Evolutionary conservation across 2,888 invertebrate genomes (phyloP).

Genomic region (Rotaria magnacalcarata): DNA sequence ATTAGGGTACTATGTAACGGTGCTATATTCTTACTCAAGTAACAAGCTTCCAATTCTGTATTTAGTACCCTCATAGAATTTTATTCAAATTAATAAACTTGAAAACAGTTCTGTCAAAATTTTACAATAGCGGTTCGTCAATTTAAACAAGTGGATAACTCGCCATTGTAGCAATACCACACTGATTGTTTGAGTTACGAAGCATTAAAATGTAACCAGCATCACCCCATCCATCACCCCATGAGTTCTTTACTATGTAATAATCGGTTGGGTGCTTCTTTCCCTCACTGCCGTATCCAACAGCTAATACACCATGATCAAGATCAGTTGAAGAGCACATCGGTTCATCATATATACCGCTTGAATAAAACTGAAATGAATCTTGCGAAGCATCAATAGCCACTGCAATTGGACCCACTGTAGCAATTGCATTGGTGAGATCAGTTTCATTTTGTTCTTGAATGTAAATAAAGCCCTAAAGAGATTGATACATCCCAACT

Average conservation of each 20-base stretch:
- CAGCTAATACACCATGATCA: slow-evolving; percentile 48
- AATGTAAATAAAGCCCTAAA: slow-evolving; percentile 47
- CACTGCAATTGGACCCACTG: slow-evolving; percentile 47
- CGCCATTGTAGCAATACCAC: slow-evolving; percentile 77
- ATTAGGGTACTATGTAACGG: no score
- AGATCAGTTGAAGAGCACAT: slow-evolving; percentile 40
- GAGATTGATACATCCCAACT: neutral
- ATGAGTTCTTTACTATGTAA: slow-evolving; percentile 55
- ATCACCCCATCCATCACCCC: slow-evolving; percentile 76
- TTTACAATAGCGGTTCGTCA: neutral
- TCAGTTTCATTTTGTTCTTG: slow-evolving; percentile 48
- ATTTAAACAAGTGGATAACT: slow-evolving; percentile 77
- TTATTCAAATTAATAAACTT: neutral
- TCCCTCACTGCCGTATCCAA: slow-evolving; percentile 47
- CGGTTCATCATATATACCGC: slow-evolving; percentile 48
- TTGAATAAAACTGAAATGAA: slow-evolving; percentile 48
- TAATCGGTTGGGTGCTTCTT: slow-evolving; percentile 44
- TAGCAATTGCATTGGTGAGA: slow-evolving; percentile 47
- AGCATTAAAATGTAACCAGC: slow-evolving; percentile 80
- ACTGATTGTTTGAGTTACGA: slow-evolving; percentile 75
- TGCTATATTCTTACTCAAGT: no score
- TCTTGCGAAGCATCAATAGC: slow-evolving; percentile 47
- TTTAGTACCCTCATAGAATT: neutral
- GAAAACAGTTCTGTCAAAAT: neutral
- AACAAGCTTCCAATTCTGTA: no score